Base-by-base conservation (phyloP, 2,113 vertebrate genomes). In the Myotis davidii region DNA sequence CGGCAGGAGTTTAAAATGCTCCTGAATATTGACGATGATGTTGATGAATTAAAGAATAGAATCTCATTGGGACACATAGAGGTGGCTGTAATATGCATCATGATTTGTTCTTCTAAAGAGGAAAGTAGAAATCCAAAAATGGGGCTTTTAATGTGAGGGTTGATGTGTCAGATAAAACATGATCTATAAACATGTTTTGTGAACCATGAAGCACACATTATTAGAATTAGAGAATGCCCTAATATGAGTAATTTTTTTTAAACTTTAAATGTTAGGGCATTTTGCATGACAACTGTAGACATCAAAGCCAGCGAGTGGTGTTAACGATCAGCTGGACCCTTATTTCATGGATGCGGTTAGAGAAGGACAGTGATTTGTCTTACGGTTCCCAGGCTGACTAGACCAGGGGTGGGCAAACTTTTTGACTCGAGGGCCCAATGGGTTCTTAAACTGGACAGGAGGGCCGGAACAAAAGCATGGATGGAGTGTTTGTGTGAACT, bases 101-200 rank as follows among this genome's bases (percentile, higher is more conserved):
- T 11, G 6, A 56, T 79, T 16, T 88, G n/a, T 18, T 94, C 61
- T 94, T 69, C 48, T 90, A 70, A 87, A 69, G 74, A 95, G 70
- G 78, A 61, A 76, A 81, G 56, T 54, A 79, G 64, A 70, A 34
- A 85, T 48, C 42, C 14, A 42, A 90, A 96, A 59, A 16, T 8
- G 69, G 9, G 8, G 37, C 32, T 90, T 59, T 67, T 69, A 59
- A 56, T 82, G 34, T 61, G 59, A 59, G 76, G 23, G 37, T 29
- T 82, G n/a, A 34, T 34, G 17, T 74, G 50, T 86, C 56, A 52
- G 32, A 93, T 48, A 27, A 70, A 81, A 61, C 23, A 50, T 8
- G 76, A 34, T 79, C 17, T 27, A 56, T 76, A 61, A 88, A 54
- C 84, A 77, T 92, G 14, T 34, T 87, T 82, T 61, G 39, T 65